These are phyloP conservation scores for Nowickia ferox DNA, from an alignment of 2,888 invertebrate genomes.

Conservation along the genomic window DNA sequence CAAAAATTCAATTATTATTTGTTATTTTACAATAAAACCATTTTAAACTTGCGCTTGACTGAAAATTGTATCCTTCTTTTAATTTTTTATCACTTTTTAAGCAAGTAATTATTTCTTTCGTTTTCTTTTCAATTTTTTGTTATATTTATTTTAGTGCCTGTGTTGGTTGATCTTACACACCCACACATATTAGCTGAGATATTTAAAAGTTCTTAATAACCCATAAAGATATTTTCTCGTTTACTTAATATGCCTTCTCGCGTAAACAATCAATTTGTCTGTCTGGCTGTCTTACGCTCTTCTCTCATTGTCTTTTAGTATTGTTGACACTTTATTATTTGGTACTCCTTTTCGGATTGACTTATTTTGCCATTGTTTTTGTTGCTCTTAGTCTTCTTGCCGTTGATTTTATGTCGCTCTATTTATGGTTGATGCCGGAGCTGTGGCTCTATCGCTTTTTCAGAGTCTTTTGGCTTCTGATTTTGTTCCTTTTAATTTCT, in stretches of 20 bases:
- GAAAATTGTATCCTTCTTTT: too few species aligned
- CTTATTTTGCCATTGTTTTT: neutral
- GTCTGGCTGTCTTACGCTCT: neutral
- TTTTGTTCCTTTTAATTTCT: neutral
- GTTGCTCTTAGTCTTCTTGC: neutral
- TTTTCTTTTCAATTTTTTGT: neutral
- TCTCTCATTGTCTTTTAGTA: conserved; percentile 20
- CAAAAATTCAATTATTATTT: too few species aligned
- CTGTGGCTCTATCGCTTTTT: neutral
- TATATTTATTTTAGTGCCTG: too few species aligned
- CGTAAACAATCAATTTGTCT: conserved; percentile 21
- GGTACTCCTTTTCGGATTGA: conserved; percentile 10
- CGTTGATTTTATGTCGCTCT: conserved; percentile 9
- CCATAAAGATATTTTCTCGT: conserved; percentile 50
- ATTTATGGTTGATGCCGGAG: conserved; percentile 13
- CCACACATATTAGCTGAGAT: neutral
- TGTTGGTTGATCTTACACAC: neutral
- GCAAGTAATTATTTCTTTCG: too few species aligned
- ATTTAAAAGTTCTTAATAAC: conserved; percentile 21
- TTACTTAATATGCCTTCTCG: conserved; percentile 60
- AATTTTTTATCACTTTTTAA: too few species aligned
- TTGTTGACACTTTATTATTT: conserved; percentile 62
- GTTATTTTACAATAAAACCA: too few species aligned
- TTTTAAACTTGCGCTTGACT: too few species aligned
- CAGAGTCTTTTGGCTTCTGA: neutral